Evolutionary conservation across 2,113 vertebrate genomes (phyloP).

Genomic region (Psilopogon haemacephalus): DNA sequence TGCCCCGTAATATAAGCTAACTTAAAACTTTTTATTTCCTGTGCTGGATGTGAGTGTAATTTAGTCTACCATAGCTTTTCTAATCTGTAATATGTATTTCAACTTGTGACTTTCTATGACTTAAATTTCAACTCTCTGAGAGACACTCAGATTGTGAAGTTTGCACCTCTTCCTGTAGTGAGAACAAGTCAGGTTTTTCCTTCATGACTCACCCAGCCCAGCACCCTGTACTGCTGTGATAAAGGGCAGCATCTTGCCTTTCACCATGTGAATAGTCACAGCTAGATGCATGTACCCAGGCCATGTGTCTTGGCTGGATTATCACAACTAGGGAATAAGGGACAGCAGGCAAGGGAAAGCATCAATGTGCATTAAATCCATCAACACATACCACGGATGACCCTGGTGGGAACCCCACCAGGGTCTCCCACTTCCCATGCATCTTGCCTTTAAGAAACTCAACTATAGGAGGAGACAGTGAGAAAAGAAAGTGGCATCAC

Average conservation of each 20-base stretch:
- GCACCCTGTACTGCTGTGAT: not conserved
- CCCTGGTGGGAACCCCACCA: too few relatives aligned
- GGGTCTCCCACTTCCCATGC: not conserved
- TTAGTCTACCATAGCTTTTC: not conserved
- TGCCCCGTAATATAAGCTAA: not conserved
- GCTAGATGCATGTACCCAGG: not conserved
- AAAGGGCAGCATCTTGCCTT: not conserved
- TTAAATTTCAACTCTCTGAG: not conserved
- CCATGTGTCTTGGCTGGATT: fast-evolving
- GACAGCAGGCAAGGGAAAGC: not conserved
- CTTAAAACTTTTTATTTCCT: not conserved
- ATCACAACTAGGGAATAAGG: not conserved
- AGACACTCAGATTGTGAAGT: not conserved
- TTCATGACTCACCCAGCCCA: not conserved
- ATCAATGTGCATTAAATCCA: not conserved
- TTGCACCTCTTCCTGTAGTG: not conserved
- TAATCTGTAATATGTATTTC: not conserved
- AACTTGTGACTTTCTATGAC: not conserved
- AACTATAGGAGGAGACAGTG: not conserved
- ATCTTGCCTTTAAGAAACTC: not conserved
- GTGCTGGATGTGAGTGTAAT: not conserved
- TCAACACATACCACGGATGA: not conserved
- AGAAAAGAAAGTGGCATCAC: not conserved
- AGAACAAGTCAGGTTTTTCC: not conserved
- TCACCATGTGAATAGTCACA: not conserved